phyloP scores from a whole-genome alignment of 2,888 invertebrate genomes.

The Hecatera dysodea region DNA sequence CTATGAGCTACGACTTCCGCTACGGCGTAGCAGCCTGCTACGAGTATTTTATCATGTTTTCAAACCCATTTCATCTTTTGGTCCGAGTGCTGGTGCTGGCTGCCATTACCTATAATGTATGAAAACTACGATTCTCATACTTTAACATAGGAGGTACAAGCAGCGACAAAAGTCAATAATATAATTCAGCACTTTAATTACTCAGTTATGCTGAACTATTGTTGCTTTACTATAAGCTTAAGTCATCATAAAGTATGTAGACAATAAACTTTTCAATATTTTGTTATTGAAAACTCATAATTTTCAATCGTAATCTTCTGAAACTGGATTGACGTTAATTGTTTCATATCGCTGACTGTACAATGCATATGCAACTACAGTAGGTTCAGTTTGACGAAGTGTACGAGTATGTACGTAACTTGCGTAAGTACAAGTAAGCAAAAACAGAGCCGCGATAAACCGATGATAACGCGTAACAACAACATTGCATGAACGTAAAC shows the following conservation, averaged over 20 bases:
- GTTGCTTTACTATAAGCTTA: too few species aligned
- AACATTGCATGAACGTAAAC: constrained; percentile 33
- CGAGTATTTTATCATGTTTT: too few species aligned
- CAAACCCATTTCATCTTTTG: too few species aligned
- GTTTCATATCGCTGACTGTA: not conserved
- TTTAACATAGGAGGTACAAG: not conserved
- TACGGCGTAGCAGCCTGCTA: constrained; percentile 45
- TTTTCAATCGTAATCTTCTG: not conserved
- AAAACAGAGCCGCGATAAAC: constrained; percentile 19
- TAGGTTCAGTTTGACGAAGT: not conserved
- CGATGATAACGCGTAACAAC: constrained; percentile 10
- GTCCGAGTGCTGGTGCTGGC: too few species aligned
- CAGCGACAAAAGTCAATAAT: not conserved
- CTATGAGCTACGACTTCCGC: constrained; percentile 21
- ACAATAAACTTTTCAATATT: too few species aligned
- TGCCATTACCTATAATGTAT: too few species aligned
- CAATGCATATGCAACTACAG: not conserved
- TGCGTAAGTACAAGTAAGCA: constrained; percentile 24
- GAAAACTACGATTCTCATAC: not conserved
- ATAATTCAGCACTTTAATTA: not conserved
- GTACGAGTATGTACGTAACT: constrained; percentile 18
- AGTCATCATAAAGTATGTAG: too few species aligned
- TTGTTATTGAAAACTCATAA: not conserved
- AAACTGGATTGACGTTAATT: not conserved
- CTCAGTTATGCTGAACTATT: not conserved